Base-by-base conservation (phyloP, 30 jellyfish, hydroid and myxozoan genomes). In the Aurelia aurita complex sp. Pacific region DNA sequence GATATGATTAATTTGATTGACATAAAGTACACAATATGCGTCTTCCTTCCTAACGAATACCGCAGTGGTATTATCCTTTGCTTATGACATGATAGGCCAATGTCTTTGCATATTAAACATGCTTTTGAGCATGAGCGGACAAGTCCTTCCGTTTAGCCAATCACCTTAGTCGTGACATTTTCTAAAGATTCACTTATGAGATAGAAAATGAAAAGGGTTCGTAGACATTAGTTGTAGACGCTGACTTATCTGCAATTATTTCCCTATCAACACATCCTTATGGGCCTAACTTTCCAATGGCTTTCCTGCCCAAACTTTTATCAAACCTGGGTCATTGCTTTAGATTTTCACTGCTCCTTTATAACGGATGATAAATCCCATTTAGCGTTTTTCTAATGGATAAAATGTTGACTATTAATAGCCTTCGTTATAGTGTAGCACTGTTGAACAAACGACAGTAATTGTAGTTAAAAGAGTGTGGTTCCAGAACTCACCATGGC, bases 81-180 rank as follows among this genome's bases (percentile, higher is more conserved):
- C 38, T 46, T 9, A 16, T 70, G n/a, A 18, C 29, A 15, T 33
- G 54, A 29, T 33, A 29, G 80, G 80, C 59, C 18, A 5, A 46
- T n/a, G 19, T 15, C 63, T 29, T 70, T 70, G 13, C 7, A 70
- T 38, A 29, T 10, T 10, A 36, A 34, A 19, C 64, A 57, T 46
- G 80, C 33, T 70, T 70, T 36, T 70, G 62, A 40, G 12, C 80
- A 57, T 70, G 80, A 70, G 63, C 38, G 23, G 23, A 33, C 80
- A 33, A 76, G 69, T 23, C 88, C 69, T 60, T 77, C 88, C 88
- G 67, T 61, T 50, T 71, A 23, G 88, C 88, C 79, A 77, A 7
- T 50, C 79, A 61, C 64, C 68, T 35, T 32, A 77, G 68, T 16
- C 88, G 46, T 36, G 32, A 65, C 59, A 42, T 63, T 13, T 40